phyloP scores from a whole-genome alignment of 2,113 vertebrate genomes.

The Gnathonemus echidnorhynchus region DNA sequence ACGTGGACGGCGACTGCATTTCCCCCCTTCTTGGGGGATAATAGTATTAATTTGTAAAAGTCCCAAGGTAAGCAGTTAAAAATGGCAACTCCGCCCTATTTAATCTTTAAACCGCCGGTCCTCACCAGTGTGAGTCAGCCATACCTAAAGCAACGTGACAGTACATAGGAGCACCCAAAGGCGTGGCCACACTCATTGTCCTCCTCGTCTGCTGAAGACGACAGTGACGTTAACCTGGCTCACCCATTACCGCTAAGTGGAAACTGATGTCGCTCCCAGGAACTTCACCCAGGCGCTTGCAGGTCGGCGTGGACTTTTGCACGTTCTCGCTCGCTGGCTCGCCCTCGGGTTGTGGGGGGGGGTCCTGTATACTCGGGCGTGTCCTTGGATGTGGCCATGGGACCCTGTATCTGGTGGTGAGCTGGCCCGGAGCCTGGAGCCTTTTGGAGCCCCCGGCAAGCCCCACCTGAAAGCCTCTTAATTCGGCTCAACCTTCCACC shows the following conservation, averaged over 20 bases:
- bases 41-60: constrained; percentile 2
- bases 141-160: background rate
- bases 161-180: background rate
- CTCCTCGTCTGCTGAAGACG: background rate
- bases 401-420: constrained; percentile 16
- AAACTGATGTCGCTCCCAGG: constrained; percentile 1
- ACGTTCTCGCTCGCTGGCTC: background rate
- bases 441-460: constrained; percentile 19
- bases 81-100: background rate
- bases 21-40: background rate
- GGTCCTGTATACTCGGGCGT: background rate
- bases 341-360: background rate
- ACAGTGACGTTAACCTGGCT: background rate
- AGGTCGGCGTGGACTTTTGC: background rate
- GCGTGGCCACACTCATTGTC: background rate
- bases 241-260: constrained; percentile 15
- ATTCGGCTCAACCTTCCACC: constrained; percentile 32
- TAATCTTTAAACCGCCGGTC: background rate
- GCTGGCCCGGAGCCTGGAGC: constrained; percentile 22
- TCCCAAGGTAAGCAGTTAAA: background rate
- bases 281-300: background rate
- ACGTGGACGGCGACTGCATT: background rate
- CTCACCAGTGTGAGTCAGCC: background rate
- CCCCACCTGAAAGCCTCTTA: constrained; percentile 34
- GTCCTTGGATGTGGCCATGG: background rate